Base-by-base conservation (phyloP, 2,797 vertebrate genomes). In the Coendou prehensilis region DNA sequence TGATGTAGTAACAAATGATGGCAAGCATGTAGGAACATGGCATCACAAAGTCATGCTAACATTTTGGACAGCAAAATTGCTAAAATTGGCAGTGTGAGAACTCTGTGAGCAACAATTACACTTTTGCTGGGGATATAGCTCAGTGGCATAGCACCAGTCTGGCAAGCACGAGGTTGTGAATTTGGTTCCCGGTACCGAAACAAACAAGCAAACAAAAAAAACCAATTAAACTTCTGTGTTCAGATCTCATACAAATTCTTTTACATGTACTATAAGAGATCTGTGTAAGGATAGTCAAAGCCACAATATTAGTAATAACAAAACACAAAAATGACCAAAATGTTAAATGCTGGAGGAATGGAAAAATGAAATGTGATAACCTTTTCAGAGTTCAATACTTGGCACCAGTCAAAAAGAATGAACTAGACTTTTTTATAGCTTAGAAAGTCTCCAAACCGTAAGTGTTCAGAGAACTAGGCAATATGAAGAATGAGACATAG, bases 331-430 rank as follows among this genome's bases (percentile, higher is more conserved):
- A 52, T 41, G n/a, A 30, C 13, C 41, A 80, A 37, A 50, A 57
- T 56, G 45, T 1, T 84, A 73, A 73, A 63, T 76, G 22, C 2
- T 50, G 4, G 6, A 81, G 71, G 15, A 75, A n/a, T 69, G 3
- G 9, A 85, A 93, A 93, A 63, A 41, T 91, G 50, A 59, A 88
- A 88, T 91, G 37, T 89, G 9, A 63, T 94, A 47, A 47, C 5
- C 22, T 85, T 90, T 41, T 6, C 23, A 80, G 18, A 84, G 33
- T 81, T 90, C 47, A 63, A 18, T 47, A 23, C 5, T 52, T 82
- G 15, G 26, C 7, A 54, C 33, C 9, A 41, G 71, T n/a, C 61
- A 41, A 84, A 89, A 76, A 3, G 3, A 64, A 78, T 76, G 45
- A 87, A 59, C 37, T 78, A 50, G 3, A 84, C 14, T 75, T 89